Evolutionary conservation across 92 coral and sea anemone genomes (phyloP).

Genomic region (Blastomussa wellsi): DNA sequence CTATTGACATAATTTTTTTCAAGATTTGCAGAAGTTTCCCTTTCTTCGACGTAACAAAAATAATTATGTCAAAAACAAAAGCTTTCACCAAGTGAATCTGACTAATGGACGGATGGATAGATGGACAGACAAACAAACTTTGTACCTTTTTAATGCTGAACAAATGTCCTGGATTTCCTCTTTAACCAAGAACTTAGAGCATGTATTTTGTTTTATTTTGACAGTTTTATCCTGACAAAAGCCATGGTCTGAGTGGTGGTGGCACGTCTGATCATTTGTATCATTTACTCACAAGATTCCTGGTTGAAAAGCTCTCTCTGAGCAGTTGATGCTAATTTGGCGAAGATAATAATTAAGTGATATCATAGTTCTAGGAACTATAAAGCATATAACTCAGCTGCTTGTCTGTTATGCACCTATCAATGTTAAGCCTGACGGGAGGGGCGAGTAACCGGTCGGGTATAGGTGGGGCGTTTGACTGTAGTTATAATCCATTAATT

Average conservation of each 20-base stretch:
- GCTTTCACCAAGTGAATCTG: too few relatives aligned
- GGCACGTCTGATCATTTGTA: conserved; percentile 67
- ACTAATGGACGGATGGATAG: not conserved
- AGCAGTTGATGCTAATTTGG: conserved; percentile 16
- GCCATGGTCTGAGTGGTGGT: conserved; percentile 73
- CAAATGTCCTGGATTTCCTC: not conserved
- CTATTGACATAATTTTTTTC: too few relatives aligned
- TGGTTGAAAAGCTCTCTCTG: conserved; percentile 64
- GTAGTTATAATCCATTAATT: too few relatives aligned
- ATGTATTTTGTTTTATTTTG: not conserved
- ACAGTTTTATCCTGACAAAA: conserved; percentile 94
- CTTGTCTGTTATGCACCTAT: too few relatives aligned
- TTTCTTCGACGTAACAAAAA: too few relatives aligned
- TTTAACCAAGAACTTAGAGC: not conserved
- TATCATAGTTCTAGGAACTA: not conserved
- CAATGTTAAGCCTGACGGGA: too few relatives aligned
- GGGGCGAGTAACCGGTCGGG: too few relatives aligned
- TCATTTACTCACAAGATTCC: conserved; percentile 72
- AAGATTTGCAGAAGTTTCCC: too few relatives aligned
- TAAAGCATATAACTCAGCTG: not conserved
- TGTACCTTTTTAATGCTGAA: not conserved
- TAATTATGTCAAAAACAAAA: too few relatives aligned
- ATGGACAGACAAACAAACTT: not conserved
- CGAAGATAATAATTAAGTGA: not conserved
- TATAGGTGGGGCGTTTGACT: too few relatives aligned